Base-by-base conservation (phyloP, 2,113 vertebrate genomes). In the Ageneiosus marmoratus region DNA sequence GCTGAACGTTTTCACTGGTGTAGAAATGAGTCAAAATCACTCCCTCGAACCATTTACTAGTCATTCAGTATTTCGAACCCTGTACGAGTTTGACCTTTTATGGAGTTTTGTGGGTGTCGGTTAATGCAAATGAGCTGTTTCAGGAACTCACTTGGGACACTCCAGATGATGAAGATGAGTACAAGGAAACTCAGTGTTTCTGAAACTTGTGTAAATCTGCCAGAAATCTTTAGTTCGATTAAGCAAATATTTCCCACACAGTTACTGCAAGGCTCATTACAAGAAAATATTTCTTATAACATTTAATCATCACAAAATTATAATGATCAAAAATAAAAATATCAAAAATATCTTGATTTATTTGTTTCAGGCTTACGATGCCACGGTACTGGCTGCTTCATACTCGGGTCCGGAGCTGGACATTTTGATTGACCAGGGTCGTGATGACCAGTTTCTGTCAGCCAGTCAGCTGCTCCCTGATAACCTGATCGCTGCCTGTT, bases 381-480 rank as follows among this genome's bases (percentile, higher is more conserved):
- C 97, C 5, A 98, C 97, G 0, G 89, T 91, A n/a, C 88, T 98
- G 83, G 96, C 94, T 15, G 93, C 91, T 8, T 90, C 95, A 2
- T 99, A 95, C 80, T 92, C 95, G 0, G 96, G 94, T 0, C 90
- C 97, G 51, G 92, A 90, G 85, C 93, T 99, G 0, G 97, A 99
- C 93, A 93, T 99, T 87, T 88, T 99, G 67, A 96, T 99, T 56
- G 98, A 99, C 89, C 98, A 99, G 91, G 98, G 98, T 58, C 95
- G 96, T 3, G 97, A 98, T 3, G 98, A 99, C 86, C 94, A 98
- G 92, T 99, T 99, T 90, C 94, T 99, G 24, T 94, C 94, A 0
- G 95, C 96, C 1, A 95, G 96, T 5, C 97, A 99, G 89, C 90
- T 99, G 13, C 92, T 99, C 58, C 98, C 97, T 0, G 97, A 99